phyloP scores from a whole-genome alignment of 2,888 invertebrate genomes.

The Pimpla rufipes region DNA sequence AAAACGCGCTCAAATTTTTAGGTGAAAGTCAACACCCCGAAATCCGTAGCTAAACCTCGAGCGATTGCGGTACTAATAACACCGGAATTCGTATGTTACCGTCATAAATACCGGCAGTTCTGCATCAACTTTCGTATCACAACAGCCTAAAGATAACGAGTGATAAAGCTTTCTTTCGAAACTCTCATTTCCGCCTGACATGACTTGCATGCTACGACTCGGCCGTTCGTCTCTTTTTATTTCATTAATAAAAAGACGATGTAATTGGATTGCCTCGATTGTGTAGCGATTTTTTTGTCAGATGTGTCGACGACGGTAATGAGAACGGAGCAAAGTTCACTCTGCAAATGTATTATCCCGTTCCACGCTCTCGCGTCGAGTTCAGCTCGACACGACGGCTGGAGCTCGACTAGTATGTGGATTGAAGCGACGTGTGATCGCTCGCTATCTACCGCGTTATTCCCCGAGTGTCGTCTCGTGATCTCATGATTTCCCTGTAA shows the following conservation, averaged over 20 bases:
- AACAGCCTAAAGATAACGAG: background rate
- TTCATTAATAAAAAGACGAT: background rate
- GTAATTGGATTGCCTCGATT: background rate
- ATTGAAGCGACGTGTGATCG: background rate
- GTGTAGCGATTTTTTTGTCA: background rate
- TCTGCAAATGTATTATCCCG: conserved; percentile 28
- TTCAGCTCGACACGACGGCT: conserved; percentile 8
- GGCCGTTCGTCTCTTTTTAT: background rate
- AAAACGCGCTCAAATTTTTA: background rate
- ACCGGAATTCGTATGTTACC: background rate
- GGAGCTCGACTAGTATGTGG: conserved; percentile 19
- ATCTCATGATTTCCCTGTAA: background rate
- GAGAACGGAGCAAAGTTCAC: background rate
- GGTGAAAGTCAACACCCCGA: background rate
- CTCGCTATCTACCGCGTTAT: background rate
- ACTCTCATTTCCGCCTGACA: background rate
- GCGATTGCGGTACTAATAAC: background rate
- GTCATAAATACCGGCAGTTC: background rate
- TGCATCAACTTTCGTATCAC: background rate
- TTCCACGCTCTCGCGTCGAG: background rate
- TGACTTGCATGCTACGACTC: background rate
- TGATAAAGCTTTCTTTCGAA: background rate
- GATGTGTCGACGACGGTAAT: background rate
- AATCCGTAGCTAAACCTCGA: background rate
- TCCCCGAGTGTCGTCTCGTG: background rate